Conservation (phyloP, 2,888 invertebrate species). For the Mythimna albipuncta region DNA sequence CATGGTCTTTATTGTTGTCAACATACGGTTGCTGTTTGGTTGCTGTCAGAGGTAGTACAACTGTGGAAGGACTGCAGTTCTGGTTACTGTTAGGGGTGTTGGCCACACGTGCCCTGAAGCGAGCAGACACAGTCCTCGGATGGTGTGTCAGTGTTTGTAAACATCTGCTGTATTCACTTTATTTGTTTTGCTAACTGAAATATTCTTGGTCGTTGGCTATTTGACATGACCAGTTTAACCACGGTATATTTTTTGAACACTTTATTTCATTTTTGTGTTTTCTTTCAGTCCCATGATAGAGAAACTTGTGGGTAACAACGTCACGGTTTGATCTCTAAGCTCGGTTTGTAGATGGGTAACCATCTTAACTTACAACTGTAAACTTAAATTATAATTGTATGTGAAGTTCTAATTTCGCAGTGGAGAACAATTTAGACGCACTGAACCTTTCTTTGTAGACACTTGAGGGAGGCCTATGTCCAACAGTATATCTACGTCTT, state of each 20-base stretch:
- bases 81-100: conserved; percentile 77
- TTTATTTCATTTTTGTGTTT: neutral
- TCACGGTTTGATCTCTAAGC: no score
- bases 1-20: neutral
- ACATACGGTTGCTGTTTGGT: neutral
- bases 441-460: no score
- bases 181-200: conserved; percentile 55
- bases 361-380: no score
- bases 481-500: no score
- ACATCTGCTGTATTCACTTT: conserved; percentile 64
- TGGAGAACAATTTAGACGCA: no score
- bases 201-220: conserved; percentile 41
- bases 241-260: conserved; percentile 1
- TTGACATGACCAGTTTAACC: conserved; percentile 5
- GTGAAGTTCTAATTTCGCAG: no score
- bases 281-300: neutral
- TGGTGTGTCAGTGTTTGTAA: conserved; percentile 70
- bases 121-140: conserved; percentile 72
- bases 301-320: no score
- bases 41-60: neutral
- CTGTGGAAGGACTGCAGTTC: conserved; percentile 57
- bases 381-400: no score
- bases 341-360: no score
- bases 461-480: no score
- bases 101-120: conserved; percentile 70